Base-by-base conservation (phyloP, 1,140 invertebrate genomes). In the Drosophila tani region DNA sequence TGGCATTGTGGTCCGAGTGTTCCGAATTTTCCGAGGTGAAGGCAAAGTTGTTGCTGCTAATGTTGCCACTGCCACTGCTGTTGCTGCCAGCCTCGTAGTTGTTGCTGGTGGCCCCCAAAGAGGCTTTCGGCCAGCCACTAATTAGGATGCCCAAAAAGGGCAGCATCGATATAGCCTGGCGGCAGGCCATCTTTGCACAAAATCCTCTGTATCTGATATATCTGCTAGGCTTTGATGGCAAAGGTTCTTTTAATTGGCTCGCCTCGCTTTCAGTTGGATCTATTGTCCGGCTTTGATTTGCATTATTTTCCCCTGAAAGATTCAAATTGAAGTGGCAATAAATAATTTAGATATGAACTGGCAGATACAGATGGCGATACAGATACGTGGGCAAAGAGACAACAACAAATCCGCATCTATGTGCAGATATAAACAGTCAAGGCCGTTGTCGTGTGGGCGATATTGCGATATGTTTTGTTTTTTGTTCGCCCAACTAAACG, bases 121-220 rank as follows among this genome's bases (percentile, higher is more conserved):
- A 46, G 63, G 49, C 63, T 64, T 40, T 63, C 8, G 58, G 57
- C 65, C 58, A 63, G 24, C 38, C 49, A 17, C 67, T 70, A 68
- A 70, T 70, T 70, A 70, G 63, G n/a, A 53, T 55, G 49, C 47
- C 67, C 49, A 67, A 55, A 49, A 67, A 45, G 38, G 67, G 49
- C 14, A 29, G 51, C 63, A 46, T 53, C 32, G 46, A 49, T 21
- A 51, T 12, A 53, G 29, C 97, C 82, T 58, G 82, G 55, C 62
- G 90, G 86, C 82, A 81, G 83, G 68, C 57, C 66, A 51, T 91
- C 78, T 80, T 78, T 19, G 53, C 46, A 53, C 69, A 12, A 27
- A 40, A 21, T 57, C 8, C 17, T 46, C 24, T 27, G 38, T 49
- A 43, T 55, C 21, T 55, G 24, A 5, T 19, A 2, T 38, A n/a